A percentile compares a stretch with the other conserved stretches of the same genome.
Evolutionary conservation across 2,113 vertebrate species (phyloP).

Genomic region (Hemiscyllium ocellatum): DNA sequence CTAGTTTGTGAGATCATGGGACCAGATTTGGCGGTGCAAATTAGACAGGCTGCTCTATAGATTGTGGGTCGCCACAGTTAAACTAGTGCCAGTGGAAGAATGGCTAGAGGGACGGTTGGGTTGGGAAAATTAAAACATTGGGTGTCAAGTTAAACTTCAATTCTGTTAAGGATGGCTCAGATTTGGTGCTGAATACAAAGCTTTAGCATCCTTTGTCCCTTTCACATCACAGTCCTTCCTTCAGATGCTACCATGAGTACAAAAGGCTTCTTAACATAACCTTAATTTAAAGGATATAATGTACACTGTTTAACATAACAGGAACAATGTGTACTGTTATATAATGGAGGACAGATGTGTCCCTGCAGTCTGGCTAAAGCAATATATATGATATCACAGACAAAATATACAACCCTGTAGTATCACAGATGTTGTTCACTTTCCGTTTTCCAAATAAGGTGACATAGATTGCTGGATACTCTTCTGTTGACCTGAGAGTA

Average conservation of each 20-base stretch:
- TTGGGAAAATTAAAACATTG: neutral
- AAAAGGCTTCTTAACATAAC: neutral
- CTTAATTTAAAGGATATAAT: neutral
- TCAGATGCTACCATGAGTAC: neutral
- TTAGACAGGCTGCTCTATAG: neutral
- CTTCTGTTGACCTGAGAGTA: neutral
- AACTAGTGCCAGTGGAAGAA: neutral
- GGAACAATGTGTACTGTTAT: neutral
- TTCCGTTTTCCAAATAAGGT: too few relatives aligned
- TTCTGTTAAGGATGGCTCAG: neutral
- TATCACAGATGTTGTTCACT: neutral
- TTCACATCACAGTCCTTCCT: neutral
- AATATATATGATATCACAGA: neutral
- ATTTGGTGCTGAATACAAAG: neutral
- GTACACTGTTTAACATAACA: neutral
- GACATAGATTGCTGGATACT: too few relatives aligned
- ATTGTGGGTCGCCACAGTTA: too few relatives aligned
- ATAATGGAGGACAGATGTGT: neutral
- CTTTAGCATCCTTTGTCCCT: neutral
- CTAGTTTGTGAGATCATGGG: neutral
- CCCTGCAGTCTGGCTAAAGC: neutral
- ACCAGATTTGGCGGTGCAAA: neutral
- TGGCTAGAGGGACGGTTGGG: neutral
- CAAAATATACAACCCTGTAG: neutral
- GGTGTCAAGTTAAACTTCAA: neutral